Percentiles rank a stretch among this genome's conserved stretches.
Evolutionary conservation across 53 echinoderm and acorn worm species (phyloP).

Genomic region (Luidia sarsii): DNA sequence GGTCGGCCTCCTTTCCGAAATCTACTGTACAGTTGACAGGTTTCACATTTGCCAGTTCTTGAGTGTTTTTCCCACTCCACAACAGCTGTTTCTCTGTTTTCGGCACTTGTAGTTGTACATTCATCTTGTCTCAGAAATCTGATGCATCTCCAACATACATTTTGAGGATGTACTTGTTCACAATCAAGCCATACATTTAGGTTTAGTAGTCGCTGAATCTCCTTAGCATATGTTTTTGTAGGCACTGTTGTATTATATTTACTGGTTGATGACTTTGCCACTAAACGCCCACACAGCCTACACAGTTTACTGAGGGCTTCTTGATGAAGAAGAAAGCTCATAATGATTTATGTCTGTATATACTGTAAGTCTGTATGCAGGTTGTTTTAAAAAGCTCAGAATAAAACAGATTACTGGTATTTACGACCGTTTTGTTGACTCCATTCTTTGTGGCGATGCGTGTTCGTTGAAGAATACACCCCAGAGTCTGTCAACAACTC

Average conservation of each 20-base stretch:
- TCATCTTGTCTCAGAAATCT: not conserved
- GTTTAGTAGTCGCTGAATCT: not conserved
- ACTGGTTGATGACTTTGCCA: not conserved
- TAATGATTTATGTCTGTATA: not conserved
- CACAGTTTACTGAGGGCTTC: conserved; percentile 9
- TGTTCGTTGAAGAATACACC: no score
- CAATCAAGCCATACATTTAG: not conserved
- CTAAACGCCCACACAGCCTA: conserved; percentile 19
- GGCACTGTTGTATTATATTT: conserved; percentile 1
- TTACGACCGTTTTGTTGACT: not conserved
- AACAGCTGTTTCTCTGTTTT: conserved; percentile 10
- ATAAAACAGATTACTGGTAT: not conserved
- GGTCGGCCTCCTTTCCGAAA: conserved; percentile 13
- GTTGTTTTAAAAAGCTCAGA: not conserved
- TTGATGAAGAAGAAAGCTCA: conserved; percentile 13
- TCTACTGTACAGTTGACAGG: conserved; percentile 14
- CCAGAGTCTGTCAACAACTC: no score
- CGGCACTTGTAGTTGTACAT: not conserved
- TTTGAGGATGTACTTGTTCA: conserved; percentile 10
- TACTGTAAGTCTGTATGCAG: not conserved
- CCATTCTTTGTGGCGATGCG: no score
- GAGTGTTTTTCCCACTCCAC: conserved; percentile 8
- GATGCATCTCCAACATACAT: conserved; percentile 24
- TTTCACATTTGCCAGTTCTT: conserved; percentile 23
- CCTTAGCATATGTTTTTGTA: not conserved